A percentile compares a stretch with the other conserved stretches of the same genome.
Evolutionary conservation across 2,797 vertebrate species (phyloP).

Genomic region (Salarias fasciatus): DNA sequence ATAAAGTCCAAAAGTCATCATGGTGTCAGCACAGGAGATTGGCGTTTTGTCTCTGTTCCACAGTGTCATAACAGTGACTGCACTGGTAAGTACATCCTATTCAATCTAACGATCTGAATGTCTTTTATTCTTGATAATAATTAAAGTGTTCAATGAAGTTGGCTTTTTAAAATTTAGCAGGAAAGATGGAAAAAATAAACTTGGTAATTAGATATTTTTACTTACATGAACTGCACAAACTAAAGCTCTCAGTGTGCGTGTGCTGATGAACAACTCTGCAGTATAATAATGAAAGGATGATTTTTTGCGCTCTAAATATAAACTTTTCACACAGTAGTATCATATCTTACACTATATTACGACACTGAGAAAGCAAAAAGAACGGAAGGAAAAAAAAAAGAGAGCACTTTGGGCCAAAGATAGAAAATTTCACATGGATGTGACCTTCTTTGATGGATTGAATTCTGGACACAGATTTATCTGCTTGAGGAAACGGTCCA

Average conservation of each 20-base stretch:
- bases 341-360: constrained; percentile 49
- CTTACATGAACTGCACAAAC: no score
- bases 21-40: constrained; percentile 47
- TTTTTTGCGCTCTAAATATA: constrained; percentile 40
- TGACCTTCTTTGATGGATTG: constrained; percentile 46
- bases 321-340: constrained; percentile 45
- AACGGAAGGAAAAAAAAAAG: constrained; percentile 49
- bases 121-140: constrained; percentile 4
- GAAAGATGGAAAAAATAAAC: no score
- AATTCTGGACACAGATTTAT: constrained; percentile 38
- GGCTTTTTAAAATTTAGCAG: no score
- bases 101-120: background rate
- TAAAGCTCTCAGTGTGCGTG: no score
- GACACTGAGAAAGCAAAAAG: constrained; percentile 56
- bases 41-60: constrained; percentile 55
- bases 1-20: constrained; percentile 33
- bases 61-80: constrained; percentile 48
- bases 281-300: background rate
- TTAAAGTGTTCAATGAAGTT: no score
- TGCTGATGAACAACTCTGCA: background rate
- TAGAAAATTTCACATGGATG: constrained; percentile 51
- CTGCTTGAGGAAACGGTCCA: constrained; percentile 7
- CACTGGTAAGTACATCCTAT: constrained; percentile 68
- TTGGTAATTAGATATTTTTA: no score
- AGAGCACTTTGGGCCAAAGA: constrained; percentile 50